A percentile compares a stretch with the other conserved stretches of the same genome.
These are phyloP conservation scores for Leptodirus hochenwartii DNA, from an alignment of 2,888 invertebrate genomes.

Conservation along the genomic window DNA sequence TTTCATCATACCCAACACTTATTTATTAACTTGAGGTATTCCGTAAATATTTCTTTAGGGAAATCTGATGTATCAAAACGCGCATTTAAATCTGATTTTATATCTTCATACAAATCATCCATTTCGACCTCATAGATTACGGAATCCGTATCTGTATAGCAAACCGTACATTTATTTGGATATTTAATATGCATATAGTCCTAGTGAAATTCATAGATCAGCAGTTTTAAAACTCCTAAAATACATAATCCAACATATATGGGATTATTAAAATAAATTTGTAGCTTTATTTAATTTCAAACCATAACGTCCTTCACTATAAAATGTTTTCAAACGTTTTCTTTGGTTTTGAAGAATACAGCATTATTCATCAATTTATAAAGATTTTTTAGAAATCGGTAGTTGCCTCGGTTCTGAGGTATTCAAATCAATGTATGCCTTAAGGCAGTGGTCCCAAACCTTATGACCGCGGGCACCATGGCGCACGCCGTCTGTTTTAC, in stretches of 20 bases:
- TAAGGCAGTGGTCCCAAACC: too few relatives aligned
- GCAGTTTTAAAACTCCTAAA: conserved; percentile 20
- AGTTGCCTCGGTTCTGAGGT: conserved; percentile 1
- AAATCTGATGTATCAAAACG: conserved; percentile 18
- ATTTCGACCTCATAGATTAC: conserved; percentile 16
- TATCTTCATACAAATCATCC: conserved; percentile 18
- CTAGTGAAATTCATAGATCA: conserved; percentile 22
- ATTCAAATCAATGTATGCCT: conserved; percentile 4
- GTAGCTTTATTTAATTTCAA: conserved; percentile 16
- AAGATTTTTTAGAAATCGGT: conserved; percentile 6
- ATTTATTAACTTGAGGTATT: conserved; percentile 13
- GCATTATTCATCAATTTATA: conserved; percentile 11
- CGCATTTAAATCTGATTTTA: conserved; percentile 11
- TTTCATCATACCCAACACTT: conserved; percentile 11
- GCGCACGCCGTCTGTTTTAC: too few relatives aligned
- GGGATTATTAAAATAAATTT: conserved; percentile 18
- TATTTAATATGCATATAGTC: conserved; percentile 17
- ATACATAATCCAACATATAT: conserved; percentile 18
- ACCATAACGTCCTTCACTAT: conserved; percentile 18
- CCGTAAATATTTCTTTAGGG: conserved; percentile 13
- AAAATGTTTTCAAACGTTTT: conserved; percentile 22
- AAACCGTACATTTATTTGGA: conserved; percentile 12
- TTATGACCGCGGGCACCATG: too few relatives aligned
- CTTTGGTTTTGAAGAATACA: conserved; percentile 22
- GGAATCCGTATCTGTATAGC: conserved; percentile 16